Evolutionary conservation across 2,888 invertebrate species (phyloP).

Genomic region (Tortricodes alternella): DNA sequence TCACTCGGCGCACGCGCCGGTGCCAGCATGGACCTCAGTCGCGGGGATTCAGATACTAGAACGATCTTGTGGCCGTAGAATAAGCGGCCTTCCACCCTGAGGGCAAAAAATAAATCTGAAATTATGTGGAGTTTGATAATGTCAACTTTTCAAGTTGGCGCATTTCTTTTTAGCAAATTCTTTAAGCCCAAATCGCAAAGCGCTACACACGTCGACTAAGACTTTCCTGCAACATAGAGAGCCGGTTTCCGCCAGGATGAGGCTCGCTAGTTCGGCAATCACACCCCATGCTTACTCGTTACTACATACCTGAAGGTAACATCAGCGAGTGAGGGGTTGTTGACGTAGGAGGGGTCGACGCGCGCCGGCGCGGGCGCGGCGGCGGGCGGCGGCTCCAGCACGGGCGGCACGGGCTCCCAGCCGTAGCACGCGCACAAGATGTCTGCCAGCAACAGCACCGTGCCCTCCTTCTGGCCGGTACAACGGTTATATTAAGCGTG

Average conservation of each 20-base stretch:
- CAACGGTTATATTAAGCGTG: constrained; percentile 3
- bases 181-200: too few species aligned
- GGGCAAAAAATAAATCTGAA: constrained; percentile 16
- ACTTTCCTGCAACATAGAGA: too few species aligned
- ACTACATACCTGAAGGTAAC: constrained; percentile 89
- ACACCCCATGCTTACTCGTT: neutral
- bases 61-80: constrained; percentile 98
- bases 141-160: too few species aligned
- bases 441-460: constrained; percentile 92
- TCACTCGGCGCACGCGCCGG: constrained; percentile 58
- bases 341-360: constrained; percentile 96
- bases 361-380: constrained; percentile 86
- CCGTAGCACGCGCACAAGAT: constrained; percentile 95
- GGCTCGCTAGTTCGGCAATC: too few species aligned
- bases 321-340: constrained; percentile 95
- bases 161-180: too few species aligned
- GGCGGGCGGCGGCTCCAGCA: constrained; percentile 79
- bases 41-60: constrained; percentile 93
- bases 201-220: too few species aligned
- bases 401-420: constrained; percentile 90
- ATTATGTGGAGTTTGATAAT: too few species aligned
- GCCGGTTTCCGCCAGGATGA: too few species aligned
- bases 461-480: constrained; percentile 90
- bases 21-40: constrained; percentile 92
- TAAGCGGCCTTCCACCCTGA: constrained; percentile 92